Evolutionary conservation across 1,140 invertebrate species (phyloP).

Genomic region (roundworm (Caenorhabditis elegans)): DNA sequence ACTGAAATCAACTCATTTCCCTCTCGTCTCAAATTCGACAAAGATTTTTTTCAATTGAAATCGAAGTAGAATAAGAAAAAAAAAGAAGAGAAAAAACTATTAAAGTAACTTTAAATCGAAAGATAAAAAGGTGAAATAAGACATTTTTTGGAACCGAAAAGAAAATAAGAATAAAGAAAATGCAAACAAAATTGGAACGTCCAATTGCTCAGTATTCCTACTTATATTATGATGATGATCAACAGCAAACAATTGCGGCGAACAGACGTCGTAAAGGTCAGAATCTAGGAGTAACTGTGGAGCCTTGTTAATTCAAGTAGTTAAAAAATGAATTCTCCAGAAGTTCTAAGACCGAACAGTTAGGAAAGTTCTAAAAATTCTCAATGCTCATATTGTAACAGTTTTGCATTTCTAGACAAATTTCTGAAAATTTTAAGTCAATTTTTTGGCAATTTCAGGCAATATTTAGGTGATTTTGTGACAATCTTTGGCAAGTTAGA

Average conservation of each 20-base stretch:
- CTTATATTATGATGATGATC: slow-evolving; percentile 15
- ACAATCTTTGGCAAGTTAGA: too few relatives aligned
- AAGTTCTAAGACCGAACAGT: too few relatives aligned
- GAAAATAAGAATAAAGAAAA: neutral
- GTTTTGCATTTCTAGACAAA: too few relatives aligned
- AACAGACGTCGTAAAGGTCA: slow-evolving; percentile 17
- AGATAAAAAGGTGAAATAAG: neutral
- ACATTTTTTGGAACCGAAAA: neutral
- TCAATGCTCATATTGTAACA: too few relatives aligned
- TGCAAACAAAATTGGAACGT: slow-evolving; percentile 6
- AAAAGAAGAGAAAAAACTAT: neutral
- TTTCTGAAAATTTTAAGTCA: too few relatives aligned
- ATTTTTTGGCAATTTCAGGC: too few relatives aligned
- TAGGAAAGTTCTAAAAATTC: too few relatives aligned
- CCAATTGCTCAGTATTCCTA: slow-evolving; percentile 29
- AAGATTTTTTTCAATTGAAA: neutral
- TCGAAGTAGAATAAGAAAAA: too few relatives aligned
- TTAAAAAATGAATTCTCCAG: too few relatives aligned
- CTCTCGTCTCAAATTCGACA: neutral
- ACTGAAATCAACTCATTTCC: neutral
- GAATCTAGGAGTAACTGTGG: too few relatives aligned
- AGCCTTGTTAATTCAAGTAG: too few relatives aligned
- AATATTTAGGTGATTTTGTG: too few relatives aligned
- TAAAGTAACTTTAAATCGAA: neutral
- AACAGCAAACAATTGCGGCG: neutral